These are phyloP conservation scores for Cephus pulcher DNA, from an alignment of 2,888 invertebrate species.

Conservation along the genomic window DNA sequence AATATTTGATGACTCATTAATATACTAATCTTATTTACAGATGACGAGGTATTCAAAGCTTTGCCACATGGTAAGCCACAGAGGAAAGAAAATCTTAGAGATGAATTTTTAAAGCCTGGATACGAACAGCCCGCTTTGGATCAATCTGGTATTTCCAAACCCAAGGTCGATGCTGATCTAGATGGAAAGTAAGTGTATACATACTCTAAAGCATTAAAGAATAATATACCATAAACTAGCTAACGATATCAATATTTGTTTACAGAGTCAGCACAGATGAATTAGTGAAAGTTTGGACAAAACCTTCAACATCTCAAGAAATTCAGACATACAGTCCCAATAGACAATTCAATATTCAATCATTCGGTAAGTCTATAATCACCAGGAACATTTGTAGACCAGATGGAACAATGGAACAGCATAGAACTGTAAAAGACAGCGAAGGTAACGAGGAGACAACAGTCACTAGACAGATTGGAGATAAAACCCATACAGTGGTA, in stretches of 20 bases:
- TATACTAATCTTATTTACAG: conserved; percentile 14
- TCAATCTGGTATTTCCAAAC: conserved; percentile 25
- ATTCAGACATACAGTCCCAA: conserved; percentile 51
- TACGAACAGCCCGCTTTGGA: conserved; percentile 50
- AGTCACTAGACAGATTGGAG: conserved; percentile 64
- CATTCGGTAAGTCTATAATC: conserved; percentile 69
- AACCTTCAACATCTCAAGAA: conserved; percentile 51
- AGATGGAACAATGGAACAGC: conserved; percentile 72
- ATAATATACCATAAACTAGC: neutral
- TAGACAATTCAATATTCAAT: conserved; percentile 24
- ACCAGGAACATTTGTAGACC: conserved; percentile 69
- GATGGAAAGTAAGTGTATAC: conserved; percentile 69
- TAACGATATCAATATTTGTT: neutral
- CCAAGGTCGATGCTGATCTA: conserved; percentile 68
- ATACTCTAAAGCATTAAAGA: neutral
- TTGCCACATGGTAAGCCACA: conserved; percentile 19
- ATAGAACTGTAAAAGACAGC: conserved; percentile 69
- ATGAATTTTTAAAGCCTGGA: conserved; percentile 70
- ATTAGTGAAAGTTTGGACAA: conserved; percentile 49
- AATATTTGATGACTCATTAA: neutral
- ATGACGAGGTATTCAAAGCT: conserved; percentile 8
- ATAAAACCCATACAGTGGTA: conserved; percentile 54
- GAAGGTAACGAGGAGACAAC: conserved; percentile 73
- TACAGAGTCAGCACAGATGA: conserved; percentile 49
- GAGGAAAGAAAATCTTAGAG: conserved; percentile 61